Evolutionary conservation across 2,888 invertebrate genomes (phyloP).

Genomic region (Anagyrus pseudococci): DNA sequence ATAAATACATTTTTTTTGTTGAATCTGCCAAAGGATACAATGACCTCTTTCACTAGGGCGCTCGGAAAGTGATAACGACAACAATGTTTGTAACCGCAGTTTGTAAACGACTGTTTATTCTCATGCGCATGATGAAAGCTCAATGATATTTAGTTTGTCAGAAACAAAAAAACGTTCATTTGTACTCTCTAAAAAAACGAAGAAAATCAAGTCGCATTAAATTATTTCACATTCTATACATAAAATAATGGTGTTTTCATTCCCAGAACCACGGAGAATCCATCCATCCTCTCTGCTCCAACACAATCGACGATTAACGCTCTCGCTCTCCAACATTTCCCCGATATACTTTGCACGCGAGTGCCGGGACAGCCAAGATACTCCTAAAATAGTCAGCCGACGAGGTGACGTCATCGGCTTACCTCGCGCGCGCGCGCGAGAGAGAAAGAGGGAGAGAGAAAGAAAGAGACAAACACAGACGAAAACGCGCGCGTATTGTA

Average conservation of each 20-base stretch:
- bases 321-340: conserved; percentile 39
- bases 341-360: conserved; percentile 41
- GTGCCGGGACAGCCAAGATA: conserved; percentile 45
- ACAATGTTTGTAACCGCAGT: background rate
- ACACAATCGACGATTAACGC: too few relatives aligned
- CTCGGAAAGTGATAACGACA: background rate
- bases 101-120: background rate
- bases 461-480: too few relatives aligned
- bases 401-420: conserved; percentile 55
- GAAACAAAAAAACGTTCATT: conserved; percentile 24
- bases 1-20: conserved; percentile 8
- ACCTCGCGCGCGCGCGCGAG: conserved; percentile 44
- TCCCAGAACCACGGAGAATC: too few relatives aligned
- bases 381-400: conserved; percentile 59
- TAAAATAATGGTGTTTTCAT: conserved; percentile 33
- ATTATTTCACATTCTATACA: conserved; percentile 39
- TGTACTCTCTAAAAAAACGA: conserved; percentile 15
- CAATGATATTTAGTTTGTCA: conserved; percentile 12
- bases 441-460: too few relatives aligned
- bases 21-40: conserved; percentile 11
- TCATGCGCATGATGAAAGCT: conserved; percentile 1
- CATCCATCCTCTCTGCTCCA: too few relatives aligned
- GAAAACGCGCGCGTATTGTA: conserved; percentile 9
- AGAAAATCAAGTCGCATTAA: conserved; percentile 33
- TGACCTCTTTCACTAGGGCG: conserved; percentile 28